Percentiles rank a stretch among this genome's conserved stretches.
phyloP scores from a whole-genome alignment of 1,140 invertebrate genomes.

The Ganaspis sp. region DNA sequence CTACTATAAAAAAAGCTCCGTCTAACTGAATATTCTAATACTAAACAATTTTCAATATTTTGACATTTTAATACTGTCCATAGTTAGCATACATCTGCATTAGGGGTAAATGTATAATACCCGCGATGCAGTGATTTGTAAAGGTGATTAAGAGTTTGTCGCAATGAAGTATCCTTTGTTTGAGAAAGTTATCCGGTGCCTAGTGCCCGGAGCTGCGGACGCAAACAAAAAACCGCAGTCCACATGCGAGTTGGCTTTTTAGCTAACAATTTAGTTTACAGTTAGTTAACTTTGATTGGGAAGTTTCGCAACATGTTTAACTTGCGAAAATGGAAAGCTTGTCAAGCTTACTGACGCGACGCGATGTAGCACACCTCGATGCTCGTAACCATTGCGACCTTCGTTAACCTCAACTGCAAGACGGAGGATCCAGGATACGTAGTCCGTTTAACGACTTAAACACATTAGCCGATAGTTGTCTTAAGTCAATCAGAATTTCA shows the following conservation, averaged over 20 bases:
- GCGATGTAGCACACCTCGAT: background rate
- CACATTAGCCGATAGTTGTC: background rate
- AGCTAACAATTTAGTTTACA: slow-evolving; percentile 1
- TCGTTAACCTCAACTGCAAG: background rate
- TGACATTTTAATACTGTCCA: no score
- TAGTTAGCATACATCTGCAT: no score
- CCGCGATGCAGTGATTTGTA: no score
- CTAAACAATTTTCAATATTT: no score
- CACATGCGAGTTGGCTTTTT: background rate
- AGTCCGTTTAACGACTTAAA: slow-evolving; percentile 1
- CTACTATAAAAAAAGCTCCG: no score
- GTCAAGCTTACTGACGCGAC: background rate
- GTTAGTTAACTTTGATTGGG: slow-evolving; percentile 2
- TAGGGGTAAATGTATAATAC: no score
- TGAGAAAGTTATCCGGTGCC: background rate
- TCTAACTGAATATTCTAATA: no score
- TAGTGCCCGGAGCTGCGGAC: background rate
- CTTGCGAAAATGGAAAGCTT: slow-evolving; percentile 3
- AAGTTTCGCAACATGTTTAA: slow-evolving; percentile 8
- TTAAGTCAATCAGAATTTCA: slow-evolving; percentile 10
- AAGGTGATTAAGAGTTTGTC: no score
- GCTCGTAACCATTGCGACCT: background rate
- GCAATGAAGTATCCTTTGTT: background rate
- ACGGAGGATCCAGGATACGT: background rate
- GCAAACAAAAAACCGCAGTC: background rate